A percentile compares a stretch with the other conserved stretches of the same genome.
phyloP scores from a whole-genome alignment of 2,113 vertebrate genomes.

The Cathartes aura region DNA sequence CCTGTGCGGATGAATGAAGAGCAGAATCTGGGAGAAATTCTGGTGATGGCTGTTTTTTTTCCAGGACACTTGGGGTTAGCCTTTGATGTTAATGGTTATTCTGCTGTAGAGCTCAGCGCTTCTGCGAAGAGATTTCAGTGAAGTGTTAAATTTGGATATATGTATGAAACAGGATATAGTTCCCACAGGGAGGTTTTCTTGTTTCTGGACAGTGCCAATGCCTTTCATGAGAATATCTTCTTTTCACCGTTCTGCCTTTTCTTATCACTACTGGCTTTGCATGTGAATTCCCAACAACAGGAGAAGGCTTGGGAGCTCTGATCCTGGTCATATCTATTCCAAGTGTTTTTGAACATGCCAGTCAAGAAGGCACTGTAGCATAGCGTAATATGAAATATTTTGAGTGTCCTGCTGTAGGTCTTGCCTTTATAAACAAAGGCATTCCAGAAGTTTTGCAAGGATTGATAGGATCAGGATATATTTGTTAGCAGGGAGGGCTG shows the following conservation, averaged over 20 bases:
- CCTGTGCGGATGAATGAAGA: neutral
- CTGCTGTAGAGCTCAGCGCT: neutral
- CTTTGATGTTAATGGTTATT: neutral
- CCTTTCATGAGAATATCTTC: neutral
- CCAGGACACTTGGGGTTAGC: neutral
- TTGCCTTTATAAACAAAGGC: slow-evolving; percentile 52
- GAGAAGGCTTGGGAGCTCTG: neutral
- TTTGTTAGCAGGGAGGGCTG: slow-evolving; percentile 8
- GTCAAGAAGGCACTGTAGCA: slow-evolving; percentile 40
- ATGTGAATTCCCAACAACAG: neutral
- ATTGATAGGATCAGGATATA: slow-evolving; percentile 59
- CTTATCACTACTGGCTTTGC: neutral
- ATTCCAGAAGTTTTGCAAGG: slow-evolving; percentile 29
- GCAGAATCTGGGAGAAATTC: neutral
- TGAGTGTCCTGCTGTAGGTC: slow-evolving; percentile 67
- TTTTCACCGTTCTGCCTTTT: neutral
- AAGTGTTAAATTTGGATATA: neutral
- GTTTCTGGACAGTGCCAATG: neutral
- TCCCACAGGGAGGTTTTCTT: neutral
- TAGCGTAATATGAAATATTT: slow-evolving; percentile 22
- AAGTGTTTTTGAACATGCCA: neutral
- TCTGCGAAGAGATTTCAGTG: neutral
- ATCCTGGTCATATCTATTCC: neutral
- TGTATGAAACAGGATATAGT: neutral
- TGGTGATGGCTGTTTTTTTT: neutral